Evolutionary conservation across 1,140 invertebrate genomes (phyloP).

Genomic region (Drosophila ironensis): DNA sequence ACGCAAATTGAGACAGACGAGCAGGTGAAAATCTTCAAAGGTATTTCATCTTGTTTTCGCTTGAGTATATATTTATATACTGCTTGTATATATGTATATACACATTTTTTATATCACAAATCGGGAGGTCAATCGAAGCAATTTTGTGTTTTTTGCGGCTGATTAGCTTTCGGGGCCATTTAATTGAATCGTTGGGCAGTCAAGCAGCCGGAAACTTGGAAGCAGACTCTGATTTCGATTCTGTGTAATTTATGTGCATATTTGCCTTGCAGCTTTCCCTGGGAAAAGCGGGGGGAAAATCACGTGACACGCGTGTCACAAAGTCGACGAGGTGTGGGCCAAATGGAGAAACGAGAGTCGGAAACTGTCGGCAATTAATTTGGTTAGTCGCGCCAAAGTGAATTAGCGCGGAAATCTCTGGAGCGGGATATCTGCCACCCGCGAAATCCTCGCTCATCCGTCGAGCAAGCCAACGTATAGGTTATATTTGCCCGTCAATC

Average conservation of each 20-base stretch:
- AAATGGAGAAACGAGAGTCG: background rate
- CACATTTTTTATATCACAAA: background rate
- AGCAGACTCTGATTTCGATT: background rate
- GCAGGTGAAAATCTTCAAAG: background rate
- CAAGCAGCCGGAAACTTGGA: slow-evolving; percentile 33
- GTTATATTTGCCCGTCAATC: slow-evolving; percentile 1
- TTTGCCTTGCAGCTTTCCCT: background rate
- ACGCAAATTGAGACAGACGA: background rate
- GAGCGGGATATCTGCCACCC: slow-evolving; percentile 18
- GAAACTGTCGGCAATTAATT: slow-evolving; percentile 75
- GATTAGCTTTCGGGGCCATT: slow-evolving; percentile 24
- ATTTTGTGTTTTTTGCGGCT: slow-evolving; percentile 9
- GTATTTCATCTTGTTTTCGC: no score
- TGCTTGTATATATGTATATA: background rate
- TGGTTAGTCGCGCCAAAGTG: slow-evolving; percentile 62
- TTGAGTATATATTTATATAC: background rate
- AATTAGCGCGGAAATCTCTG: slow-evolving; percentile 60
- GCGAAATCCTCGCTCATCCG: background rate
- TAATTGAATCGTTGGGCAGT: slow-evolving; percentile 52
- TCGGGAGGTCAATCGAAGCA: slow-evolving; percentile 11
- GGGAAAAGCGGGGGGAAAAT: no score
- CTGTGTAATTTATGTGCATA: slow-evolving; percentile 67
- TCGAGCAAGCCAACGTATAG: background rate
- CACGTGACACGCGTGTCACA: no score
- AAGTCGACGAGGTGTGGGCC: no score